Percentiles rank a stretch among this genome's conserved stretches.
Evolutionary conservation across 2,113 vertebrate genomes (phyloP).

Genomic region (Istiophorus platypterus): DNA sequence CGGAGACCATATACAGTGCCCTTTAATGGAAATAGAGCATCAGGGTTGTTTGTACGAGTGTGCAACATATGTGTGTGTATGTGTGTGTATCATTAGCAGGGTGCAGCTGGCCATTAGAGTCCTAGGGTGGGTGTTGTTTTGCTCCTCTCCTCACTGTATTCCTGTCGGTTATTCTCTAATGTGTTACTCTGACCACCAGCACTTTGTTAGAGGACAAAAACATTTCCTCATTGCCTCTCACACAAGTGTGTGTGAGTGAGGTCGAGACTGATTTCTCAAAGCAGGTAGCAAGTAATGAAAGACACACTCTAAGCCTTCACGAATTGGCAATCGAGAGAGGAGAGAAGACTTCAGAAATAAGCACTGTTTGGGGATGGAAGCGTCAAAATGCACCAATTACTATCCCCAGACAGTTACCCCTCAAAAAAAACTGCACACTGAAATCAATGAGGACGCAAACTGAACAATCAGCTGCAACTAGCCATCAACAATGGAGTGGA

Average conservation of each 20-base stretch:
- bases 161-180: constrained; percentile 70
- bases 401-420: constrained; percentile 76
- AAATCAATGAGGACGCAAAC: constrained; percentile 86
- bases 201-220: constrained; percentile 83
- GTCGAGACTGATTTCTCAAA: constrained; percentile 85
- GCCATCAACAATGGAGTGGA: constrained; percentile 86
- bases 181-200: constrained; percentile 76
- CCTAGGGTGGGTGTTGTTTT: constrained; percentile 72
- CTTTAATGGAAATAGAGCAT: constrained; percentile 64
- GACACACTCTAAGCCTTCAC: constrained; percentile 77
- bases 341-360: constrained; percentile 83
- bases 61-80: neutral
- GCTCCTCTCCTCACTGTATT: constrained; percentile 59
- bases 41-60: constrained; percentile 8
- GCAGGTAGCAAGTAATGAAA: constrained; percentile 85
- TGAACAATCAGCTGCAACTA: constrained; percentile 85
- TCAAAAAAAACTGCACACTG: constrained; percentile 56
- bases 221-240: constrained; percentile 76
- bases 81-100: constrained; percentile 73
- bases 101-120: constrained; percentile 80
- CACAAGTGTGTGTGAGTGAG: constrained; percentile 79
- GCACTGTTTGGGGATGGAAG: constrained; percentile 79
- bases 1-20: constrained; percentile 56
- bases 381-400: constrained; percentile 84
- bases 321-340: constrained; percentile 83